Evolutionary conservation across 1,140 invertebrate genomes (phyloP).

Genomic region (Himalopsyche phryganea): DNA sequence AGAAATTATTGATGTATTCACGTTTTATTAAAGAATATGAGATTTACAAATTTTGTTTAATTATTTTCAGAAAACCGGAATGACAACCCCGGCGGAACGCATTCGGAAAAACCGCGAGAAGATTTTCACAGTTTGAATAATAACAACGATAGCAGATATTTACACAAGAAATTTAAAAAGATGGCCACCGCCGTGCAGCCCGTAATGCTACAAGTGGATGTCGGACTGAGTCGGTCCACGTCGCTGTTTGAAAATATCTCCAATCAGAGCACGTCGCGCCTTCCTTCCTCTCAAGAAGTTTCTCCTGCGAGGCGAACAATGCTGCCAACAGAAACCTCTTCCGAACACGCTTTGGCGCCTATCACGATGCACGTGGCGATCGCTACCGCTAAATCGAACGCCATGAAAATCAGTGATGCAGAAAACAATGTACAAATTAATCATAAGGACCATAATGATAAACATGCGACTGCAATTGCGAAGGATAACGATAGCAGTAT

Average conservation of each 20-base stretch:
- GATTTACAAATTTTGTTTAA: too few relatives aligned
- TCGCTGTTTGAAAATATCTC: conserved; percentile 40
- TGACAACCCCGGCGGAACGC: conserved; percentile 11
- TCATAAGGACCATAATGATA: conserved; percentile 51
- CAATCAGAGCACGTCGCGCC: conserved; percentile 37
- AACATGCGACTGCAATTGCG: neutral
- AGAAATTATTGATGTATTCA: too few relatives aligned
- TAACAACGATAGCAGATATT: conserved; percentile 72
- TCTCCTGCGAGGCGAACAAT: conserved; percentile 10
- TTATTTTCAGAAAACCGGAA: conserved; percentile 44
- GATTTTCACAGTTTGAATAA: conserved; percentile 39
- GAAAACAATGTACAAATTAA: conserved; percentile 55
- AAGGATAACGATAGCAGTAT: conserved; percentile 13
- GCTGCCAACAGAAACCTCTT: neutral
- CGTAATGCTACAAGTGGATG: conserved; percentile 38
- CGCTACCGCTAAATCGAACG: conserved; percentile 18
- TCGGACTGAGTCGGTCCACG: conserved; percentile 41
- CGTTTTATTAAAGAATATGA: too few relatives aligned
- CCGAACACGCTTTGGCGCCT: conserved; percentile 2
- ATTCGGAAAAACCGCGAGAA: conserved; percentile 22
- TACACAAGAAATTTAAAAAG: conserved; percentile 90
- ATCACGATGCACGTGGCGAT: conserved; percentile 1
- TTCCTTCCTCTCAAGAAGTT: conserved; percentile 25
- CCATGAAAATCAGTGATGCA: conserved; percentile 33
- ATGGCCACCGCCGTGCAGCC: conserved; percentile 64